Percentiles rank a stretch among this genome's conserved stretches.
These are phyloP conservation scores for Danaus melanippus DNA, from an alignment of 1,140 invertebrate species.

Conservation along the genomic window DNA sequence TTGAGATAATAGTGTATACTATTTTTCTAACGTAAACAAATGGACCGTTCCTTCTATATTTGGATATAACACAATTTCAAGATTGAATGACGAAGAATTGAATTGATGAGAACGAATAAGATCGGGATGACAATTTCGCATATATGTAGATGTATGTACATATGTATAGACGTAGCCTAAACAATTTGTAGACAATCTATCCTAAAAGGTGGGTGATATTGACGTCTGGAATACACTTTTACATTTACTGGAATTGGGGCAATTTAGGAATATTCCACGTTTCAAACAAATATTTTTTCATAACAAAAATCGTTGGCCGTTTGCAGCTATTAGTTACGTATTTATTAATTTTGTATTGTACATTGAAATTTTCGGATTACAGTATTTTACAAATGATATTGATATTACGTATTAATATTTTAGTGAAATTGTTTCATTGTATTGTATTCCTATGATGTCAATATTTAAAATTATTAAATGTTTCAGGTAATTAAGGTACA, in stretches of 20 bases:
- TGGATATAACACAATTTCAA: constrained; percentile 23
- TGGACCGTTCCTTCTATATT: too few species aligned
- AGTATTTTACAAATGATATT: constrained; percentile 10
- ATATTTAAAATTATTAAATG: too few species aligned
- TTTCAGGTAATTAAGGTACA: too few species aligned
- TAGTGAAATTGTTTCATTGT: background rate
- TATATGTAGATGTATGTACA: constrained; percentile 13
- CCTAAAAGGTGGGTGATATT: constrained; percentile 29
- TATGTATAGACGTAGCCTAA: constrained; percentile 14
- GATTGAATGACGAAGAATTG: constrained; percentile 33
- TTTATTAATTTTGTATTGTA: constrained; percentile 18
- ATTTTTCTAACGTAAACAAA: too few species aligned
- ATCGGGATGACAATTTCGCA: constrained; percentile 16
- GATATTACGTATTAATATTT: constrained; percentile 11
- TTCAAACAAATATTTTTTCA: too few species aligned
- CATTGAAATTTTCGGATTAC: constrained; percentile 1
- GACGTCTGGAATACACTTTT: constrained; percentile 34
- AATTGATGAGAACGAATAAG: constrained; percentile 36
- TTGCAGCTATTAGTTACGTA: constrained; percentile 13
- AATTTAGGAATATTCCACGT: too few species aligned
- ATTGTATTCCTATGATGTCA: background rate
- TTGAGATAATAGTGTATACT: too few species aligned
- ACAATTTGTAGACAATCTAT: constrained; percentile 32
- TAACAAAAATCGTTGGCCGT: background rate
- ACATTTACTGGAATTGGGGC: background rate